Conservation (phyloP, 2,113 vertebrate species). For the Caranx melampygus region DNA sequence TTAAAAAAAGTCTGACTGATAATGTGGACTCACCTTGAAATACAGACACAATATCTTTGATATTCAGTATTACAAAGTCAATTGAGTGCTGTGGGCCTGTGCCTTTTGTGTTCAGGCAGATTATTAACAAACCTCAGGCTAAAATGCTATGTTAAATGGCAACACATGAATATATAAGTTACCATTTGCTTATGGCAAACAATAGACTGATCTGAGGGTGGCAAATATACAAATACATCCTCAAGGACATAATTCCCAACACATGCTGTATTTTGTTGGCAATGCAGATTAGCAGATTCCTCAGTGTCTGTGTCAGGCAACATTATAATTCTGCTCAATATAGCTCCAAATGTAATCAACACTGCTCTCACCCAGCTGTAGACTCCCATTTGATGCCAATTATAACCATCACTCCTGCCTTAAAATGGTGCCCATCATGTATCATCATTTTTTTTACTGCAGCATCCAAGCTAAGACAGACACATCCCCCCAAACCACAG, state of each 20-base stretch:
- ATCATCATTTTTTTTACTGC: constrained; percentile 41
- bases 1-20: neutral
- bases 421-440: constrained; percentile 75
- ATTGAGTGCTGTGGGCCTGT: neutral
- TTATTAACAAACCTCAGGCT: neutral
- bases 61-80: neutral
- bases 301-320: neutral
- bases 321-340: constrained; percentile 6
- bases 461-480: constrained; percentile 63
- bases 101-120: neutral
- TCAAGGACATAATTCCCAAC: constrained; percentile 7
- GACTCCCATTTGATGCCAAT: constrained; percentile 55
- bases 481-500: constrained; percentile 30
- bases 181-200: neutral
- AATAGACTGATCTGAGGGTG: neutral
- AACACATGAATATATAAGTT: neutral
- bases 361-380: constrained; percentile 19
- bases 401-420: constrained; percentile 55
- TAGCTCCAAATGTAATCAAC: constrained; percentile 20
- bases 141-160: neutral
- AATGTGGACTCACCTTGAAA: neutral
- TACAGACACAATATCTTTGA: neutral
- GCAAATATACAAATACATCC: neutral
- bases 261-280: neutral
- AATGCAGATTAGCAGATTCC: constrained; percentile 5